A percentile compares a stretch with the other conserved stretches of the same genome.
These are phyloP conservation scores for Synanthedon vespiformis DNA, from an alignment of 2,888 invertebrate species.

Conservation along the genomic window DNA sequence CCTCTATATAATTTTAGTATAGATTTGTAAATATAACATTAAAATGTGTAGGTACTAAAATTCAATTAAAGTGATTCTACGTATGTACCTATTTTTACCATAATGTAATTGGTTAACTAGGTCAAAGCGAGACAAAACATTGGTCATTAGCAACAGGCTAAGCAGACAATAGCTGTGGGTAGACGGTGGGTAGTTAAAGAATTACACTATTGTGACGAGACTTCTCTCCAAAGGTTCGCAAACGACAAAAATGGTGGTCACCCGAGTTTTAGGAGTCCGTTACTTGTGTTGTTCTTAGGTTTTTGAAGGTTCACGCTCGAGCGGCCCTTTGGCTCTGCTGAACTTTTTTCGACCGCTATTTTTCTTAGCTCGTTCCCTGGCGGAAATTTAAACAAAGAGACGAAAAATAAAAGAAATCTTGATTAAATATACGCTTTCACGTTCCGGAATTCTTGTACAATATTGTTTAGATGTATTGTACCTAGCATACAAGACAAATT, in stretches of 20 bases:
- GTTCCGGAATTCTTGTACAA: slow-evolving; percentile 21
- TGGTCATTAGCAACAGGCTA: slow-evolving; percentile 26
- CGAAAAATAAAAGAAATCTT: slow-evolving; percentile 38
- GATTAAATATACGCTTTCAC: slow-evolving; percentile 34
- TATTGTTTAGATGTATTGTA: background rate
- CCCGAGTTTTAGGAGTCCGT: background rate
- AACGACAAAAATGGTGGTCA: background rate
- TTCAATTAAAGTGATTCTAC: too few relatives aligned
- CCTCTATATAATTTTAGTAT: too few relatives aligned
- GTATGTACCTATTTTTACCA: too few relatives aligned
- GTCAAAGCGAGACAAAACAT: slow-evolving; percentile 13
- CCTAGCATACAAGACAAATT: too few relatives aligned
- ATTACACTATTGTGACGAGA: slow-evolving; percentile 5
- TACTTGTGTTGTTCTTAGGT: slow-evolving; percentile 3
- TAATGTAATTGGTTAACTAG: slow-evolving; percentile 17
- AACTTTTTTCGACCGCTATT: slow-evolving; percentile 30
- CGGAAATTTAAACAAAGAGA: slow-evolving; percentile 45
- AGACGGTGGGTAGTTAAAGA: background rate
- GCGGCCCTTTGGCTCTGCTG: slow-evolving; percentile 28
- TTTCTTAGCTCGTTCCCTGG: slow-evolving; percentile 29
- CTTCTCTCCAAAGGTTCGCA: background rate
- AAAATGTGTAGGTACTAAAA: too few relatives aligned
- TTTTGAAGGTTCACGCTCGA: slow-evolving; percentile 35
- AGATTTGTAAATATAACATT: too few relatives aligned
- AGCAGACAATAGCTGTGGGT: slow-evolving; percentile 16